Base-by-base conservation (phyloP, 2,113 vertebrate species). In the Opisthocomus hoazin region DNA sequence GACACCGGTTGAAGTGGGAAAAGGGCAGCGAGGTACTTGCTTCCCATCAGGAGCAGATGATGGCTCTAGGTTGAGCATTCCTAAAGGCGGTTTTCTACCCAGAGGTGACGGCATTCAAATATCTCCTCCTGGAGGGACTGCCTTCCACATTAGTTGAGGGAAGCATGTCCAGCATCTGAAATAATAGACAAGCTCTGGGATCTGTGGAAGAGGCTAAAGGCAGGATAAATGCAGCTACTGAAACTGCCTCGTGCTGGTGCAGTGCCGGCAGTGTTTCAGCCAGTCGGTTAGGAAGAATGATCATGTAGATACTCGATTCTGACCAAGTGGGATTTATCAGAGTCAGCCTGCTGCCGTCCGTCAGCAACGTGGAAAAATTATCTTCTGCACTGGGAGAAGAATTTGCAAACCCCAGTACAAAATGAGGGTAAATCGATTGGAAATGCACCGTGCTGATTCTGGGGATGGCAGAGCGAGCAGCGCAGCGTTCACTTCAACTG, bases 391-490 rank as follows among this genome's bases (percentile, higher is more conserved):
- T 21, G 60, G 39, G 77, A 95, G 73, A 79, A 58, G 79, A 95
- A 94, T 96, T 83, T 94, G 88, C 93, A 93, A 93, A 80, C 46
- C 68, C 68, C 0, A 5, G 74, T 92, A 87, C 74, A 82, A 93
- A 93, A 58, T 73, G 77, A 91, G 76, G 64, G 64, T 91, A 91
- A 95, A 96, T 95, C 94, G 83, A 77, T 60, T 91, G 84, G 89
- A 95, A 89, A 89, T 84, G 92, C 69, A 29, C 69, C 6, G 39
- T 39, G 73, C 69, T 89, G 87, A 60, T 91, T 73, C 94, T 82
- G 73, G 89, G 89, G 91, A 82, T 0, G 4, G 84, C 90, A 87
- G 76, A 90, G 66, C 6, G 12, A 75, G 90, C 92, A 87, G 88
- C 5, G 2, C 73, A 37, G 90, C 0, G 0, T 73, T 92, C 6